Base-by-base conservation (phyloP, 2,888 invertebrate species). In the Scrobipalpa costella region DNA sequence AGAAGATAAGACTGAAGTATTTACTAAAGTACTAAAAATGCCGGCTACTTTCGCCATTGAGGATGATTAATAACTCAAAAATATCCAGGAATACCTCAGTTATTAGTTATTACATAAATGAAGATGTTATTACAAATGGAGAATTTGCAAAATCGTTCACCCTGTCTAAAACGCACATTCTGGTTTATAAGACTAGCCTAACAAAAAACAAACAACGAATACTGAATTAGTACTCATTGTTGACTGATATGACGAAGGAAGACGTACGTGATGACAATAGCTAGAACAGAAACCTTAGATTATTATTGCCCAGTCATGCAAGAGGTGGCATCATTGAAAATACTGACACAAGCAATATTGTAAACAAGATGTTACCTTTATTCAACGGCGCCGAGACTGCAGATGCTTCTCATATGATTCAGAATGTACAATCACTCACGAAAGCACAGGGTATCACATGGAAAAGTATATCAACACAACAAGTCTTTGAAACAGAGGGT, bases 351-450 rank as follows among this genome's bases (percentile, higher is more conserved):
- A 74, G 68, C 77, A 75, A 74, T 73, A 81, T 75, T 76, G 83
- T 86, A 86, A 86, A 86, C 85, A 86, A 81, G 72, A 75, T 71
- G 65, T 77, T 77, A 80, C 83, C 77, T 77, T 64, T 50, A 67
- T 64, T 64, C 65, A 62, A 67, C 63, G 66, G 27, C 19, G 69
- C 60, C 63, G 49, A 34, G 33, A 66, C 66, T 65, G 36, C 27
- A 34, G 47, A 55, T 5, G 27, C 52, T 59, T 49, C 27, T 58
- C 9, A 27, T 19, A 40, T 44, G 15, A 7, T 61, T 17, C 50
- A 40, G 33, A 11, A n/a, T n/a, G 13, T 34, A 27, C 3, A 36
- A 63, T 50, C 57, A 27, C 47, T 33, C 7, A 33, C 34, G 8
- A 58, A 7, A 44, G 7, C 78, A 83, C 80, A 70, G 36, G 64